Conservation (phyloP, 2,113 vertebrate genomes). For the Podiceps cristatus region DNA sequence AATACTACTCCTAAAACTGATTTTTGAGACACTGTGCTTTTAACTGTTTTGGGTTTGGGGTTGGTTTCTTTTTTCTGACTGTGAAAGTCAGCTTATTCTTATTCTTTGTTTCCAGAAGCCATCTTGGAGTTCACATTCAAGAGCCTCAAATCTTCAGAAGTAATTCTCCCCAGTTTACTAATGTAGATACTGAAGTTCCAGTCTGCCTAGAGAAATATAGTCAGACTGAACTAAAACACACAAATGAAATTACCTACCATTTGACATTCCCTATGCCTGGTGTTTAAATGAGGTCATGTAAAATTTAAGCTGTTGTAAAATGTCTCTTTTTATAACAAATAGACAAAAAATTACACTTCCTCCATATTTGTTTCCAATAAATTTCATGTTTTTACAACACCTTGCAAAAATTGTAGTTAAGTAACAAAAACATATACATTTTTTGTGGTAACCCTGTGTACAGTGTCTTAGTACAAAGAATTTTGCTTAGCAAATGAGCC, state of each 20-base stretch:
- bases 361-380: not conserved
- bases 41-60: not conserved
- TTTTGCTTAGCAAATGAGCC: not conserved
- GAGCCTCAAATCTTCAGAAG: not conserved
- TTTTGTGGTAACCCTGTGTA: not conserved
- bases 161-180: not conserved
- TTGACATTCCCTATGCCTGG: not conserved
- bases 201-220: not conserved
- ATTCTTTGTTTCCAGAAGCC: not conserved
- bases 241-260: not conserved
- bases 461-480: not conserved
- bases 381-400: not conserved
- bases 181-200: not conserved
- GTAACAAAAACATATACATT: not conserved
- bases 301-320: not conserved
- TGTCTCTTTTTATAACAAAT: not conserved
- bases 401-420: not conserved
- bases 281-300: not conserved
- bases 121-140: not conserved
- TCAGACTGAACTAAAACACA: not conserved
- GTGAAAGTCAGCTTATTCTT: not conserved
- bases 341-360: not conserved
- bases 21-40: not conserved
- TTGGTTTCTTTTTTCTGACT: not conserved
- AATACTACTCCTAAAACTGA: not conserved